These are phyloP conservation scores for Xestia sexstrigata DNA, from an alignment of 2,888 invertebrate genomes.

Conservation along the genomic window DNA sequence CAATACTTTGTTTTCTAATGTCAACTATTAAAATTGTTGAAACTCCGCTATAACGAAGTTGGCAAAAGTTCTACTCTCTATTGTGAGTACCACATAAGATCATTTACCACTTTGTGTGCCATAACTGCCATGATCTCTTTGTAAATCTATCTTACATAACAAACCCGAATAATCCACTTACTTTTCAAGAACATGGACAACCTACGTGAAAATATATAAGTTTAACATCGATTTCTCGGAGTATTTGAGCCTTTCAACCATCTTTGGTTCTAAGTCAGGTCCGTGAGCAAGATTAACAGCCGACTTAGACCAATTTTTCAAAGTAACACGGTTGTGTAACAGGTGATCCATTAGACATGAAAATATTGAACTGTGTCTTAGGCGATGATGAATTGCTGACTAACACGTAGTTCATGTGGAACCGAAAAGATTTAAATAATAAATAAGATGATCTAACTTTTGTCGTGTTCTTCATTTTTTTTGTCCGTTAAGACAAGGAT, in stretches of 20 bases:
- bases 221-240: not conserved
- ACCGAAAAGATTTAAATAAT: slow-evolving; percentile 28
- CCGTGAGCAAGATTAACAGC: not conserved
- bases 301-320: slow-evolving; percentile 3
- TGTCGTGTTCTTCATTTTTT: slow-evolving; percentile 59
- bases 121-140: not conserved
- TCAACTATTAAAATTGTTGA: slow-evolving; percentile 23
- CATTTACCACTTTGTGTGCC: not conserved
- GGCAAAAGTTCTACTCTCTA: not conserved
- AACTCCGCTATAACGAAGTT: slow-evolving; percentile 13
- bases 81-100: not conserved
- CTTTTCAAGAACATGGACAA: not conserved
- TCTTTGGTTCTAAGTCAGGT: not conserved
- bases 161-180: not conserved
- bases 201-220: not conserved
- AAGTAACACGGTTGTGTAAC: slow-evolving; percentile 7
- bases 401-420: slow-evolving; percentile 37
- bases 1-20: slow-evolving; percentile 11
- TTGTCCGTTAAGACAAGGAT: slow-evolving; percentile 59
- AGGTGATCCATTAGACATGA: not conserved
- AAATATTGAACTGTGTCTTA: not conserved
- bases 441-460: slow-evolving; percentile 56
- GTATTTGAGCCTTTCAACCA: not conserved
- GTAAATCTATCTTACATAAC: not conserved
- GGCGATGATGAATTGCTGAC: slow-evolving; percentile 31